These are phyloP conservation scores for Chloropsis hardwickii DNA, from an alignment of 2,113 vertebrate genomes.

Conservation along the genomic window DNA sequence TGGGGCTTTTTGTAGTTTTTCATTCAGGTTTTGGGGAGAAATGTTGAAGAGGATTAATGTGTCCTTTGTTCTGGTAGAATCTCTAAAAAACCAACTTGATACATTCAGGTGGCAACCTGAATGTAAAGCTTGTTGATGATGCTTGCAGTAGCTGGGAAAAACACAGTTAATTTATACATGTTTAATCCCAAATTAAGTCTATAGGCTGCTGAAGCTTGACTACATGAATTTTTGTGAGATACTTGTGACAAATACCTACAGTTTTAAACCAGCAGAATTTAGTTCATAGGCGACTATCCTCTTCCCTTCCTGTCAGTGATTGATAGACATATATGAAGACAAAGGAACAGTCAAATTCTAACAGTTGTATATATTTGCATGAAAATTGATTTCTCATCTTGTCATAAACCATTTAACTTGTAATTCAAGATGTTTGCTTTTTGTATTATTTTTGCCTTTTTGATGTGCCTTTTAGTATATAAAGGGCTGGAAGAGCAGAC, in stretches of 20 bases:
- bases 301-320: background rate
- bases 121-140: background rate
- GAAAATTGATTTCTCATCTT: background rate
- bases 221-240: background rate
- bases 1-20: background rate
- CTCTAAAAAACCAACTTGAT: background rate
- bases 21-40: background rate
- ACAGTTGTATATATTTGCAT: background rate
- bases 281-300: rapidly evolving
- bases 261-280: background rate
- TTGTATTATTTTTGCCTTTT: background rate
- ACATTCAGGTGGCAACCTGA: background rate
- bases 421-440: background rate
- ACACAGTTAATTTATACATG: background rate
- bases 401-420: background rate
- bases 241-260: background rate
- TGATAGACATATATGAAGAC: background rate
- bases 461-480: background rate
- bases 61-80: background rate
- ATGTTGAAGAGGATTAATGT: background rate
- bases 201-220: background rate
- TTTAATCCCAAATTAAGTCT: background rate
- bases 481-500: background rate
- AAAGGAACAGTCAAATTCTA: background rate
- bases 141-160: background rate